Conservation (phyloP, 2,888 invertebrate genomes). For the Cremastinae sp. region DNA sequence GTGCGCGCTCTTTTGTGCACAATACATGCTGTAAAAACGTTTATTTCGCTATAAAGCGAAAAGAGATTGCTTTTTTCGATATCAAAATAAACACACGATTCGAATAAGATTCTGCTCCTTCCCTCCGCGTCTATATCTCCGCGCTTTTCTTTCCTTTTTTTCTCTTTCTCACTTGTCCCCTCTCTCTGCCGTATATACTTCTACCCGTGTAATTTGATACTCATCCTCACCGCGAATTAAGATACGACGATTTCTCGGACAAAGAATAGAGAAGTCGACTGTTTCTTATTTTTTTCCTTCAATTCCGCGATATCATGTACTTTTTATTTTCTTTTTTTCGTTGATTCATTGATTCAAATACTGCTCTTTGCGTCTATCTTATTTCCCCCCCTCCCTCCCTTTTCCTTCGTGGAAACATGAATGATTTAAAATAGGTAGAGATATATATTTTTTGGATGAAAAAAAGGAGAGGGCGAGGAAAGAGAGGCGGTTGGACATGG, state of each 20-base stretch:
- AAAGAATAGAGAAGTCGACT: constrained; percentile 51
- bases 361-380: no score
- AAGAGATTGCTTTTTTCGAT: constrained; percentile 36
- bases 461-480: constrained; percentile 34
- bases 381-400: not conserved
- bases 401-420: constrained; percentile 51
- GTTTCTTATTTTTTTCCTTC: constrained; percentile 29
- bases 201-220: constrained; percentile 62
- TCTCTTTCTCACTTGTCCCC: constrained; percentile 7
- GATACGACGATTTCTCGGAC: constrained; percentile 48
- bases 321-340: not conserved
- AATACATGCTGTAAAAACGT: constrained; percentile 33
- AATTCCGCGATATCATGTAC: not conserved
- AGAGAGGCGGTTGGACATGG: constrained; percentile 48
- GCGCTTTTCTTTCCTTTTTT: not conserved
- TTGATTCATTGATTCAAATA: constrained; percentile 30
- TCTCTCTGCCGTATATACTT: no score
- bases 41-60: constrained; percentile 38
- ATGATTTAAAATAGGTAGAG: constrained; percentile 53
- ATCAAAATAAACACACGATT: constrained; percentile 14
- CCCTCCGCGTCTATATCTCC: not conserved
- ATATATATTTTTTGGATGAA: constrained; percentile 31
- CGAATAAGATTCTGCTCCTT: constrained; percentile 17
- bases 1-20: not conserved
- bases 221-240: constrained; percentile 50